Base-by-base conservation (phyloP, 2,797 vertebrate species). In the Anas acuta region DNA sequence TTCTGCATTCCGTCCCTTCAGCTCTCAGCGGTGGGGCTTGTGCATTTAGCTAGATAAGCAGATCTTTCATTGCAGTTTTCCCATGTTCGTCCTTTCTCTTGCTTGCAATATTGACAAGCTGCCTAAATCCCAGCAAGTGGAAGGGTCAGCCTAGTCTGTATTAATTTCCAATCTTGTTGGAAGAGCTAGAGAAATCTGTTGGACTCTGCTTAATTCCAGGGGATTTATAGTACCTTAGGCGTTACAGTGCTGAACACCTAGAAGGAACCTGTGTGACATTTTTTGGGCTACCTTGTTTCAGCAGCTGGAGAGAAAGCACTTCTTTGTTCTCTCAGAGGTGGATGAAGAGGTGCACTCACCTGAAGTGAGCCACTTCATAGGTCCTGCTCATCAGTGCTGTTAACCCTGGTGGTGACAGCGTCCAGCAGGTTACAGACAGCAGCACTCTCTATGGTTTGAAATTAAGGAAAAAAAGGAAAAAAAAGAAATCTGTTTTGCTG, bases 31-130 rank as follows among this genome's bases (percentile, higher is more conserved):
- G 32, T 77, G 71, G 47, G 41, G 90, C 71, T 83, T 61, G 57
- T 90, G 60, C 88, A 41, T 95, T 95, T 96, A 95, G 90, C 90
- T 89, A 92, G 88, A 96, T 96, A 96, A 96, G 90, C 94, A 95
- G 78, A 90, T 95, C 93, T 87, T 75, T 93, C 92, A 81, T 85
- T 94, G 91, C 84, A 85, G 18, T 94, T 96, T 96, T 94, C 81
- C 66, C 70, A 25, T 85, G 81, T 96, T 95, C 89, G 84, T 95
- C 88, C 90, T 90, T 95, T 94, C 84, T 96, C 58, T 93, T 78
- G 78, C 84, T 78, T n/a, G 37, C 51, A 82, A 66, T 95, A 95
- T 87, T 93, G 94, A 95, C 86, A 84, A 89, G 79, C 72, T 92
- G 86, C 78, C 91, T 90, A 70, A 95, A 91, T 92, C 89, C 75